phyloP scores from a whole-genome alignment of 2,888 invertebrate species.

The Sarcophaga caerulescens region DNA sequence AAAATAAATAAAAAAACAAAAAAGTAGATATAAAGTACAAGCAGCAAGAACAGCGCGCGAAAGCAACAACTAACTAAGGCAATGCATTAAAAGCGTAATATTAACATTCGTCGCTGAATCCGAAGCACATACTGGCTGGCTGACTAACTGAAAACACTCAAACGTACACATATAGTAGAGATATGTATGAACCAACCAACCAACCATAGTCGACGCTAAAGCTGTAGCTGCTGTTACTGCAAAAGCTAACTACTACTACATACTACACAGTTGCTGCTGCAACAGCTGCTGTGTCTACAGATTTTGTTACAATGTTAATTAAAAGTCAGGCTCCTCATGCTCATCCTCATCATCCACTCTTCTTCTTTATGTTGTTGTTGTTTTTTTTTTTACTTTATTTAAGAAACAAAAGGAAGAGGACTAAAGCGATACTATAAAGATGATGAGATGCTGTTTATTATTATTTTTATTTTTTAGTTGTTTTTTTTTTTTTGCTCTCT shows the following conservation, averaged over 20 bases:
- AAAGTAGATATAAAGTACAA: conserved; percentile 18
- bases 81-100: conserved; percentile 50
- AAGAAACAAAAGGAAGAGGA: conserved; percentile 36
- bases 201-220: conserved; percentile 2
- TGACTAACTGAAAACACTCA: too few relatives aligned
- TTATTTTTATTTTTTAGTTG: too few relatives aligned
- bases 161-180: background rate
- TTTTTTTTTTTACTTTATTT: too few relatives aligned
- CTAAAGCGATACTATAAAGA: conserved; percentile 29
- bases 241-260: background rate
- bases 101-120: conserved; percentile 27
- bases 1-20: conserved; percentile 10
- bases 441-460: conserved; percentile 14
- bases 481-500: too few relatives aligned
- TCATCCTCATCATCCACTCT: conserved; percentile 9
- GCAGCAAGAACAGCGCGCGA: background rate
- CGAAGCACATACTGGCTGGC: background rate
- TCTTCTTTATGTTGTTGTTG: background rate
- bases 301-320: conserved; percentile 53
- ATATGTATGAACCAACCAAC: background rate
- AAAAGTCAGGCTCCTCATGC: conserved; percentile 44
- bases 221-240: background rate
- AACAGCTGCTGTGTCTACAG: background rate
- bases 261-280: background rate
- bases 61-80: conserved; percentile 32